phyloP scores from a whole-genome alignment of 2,797 vertebrate species.

The Ptychobarbus kaznakovi region DNA sequence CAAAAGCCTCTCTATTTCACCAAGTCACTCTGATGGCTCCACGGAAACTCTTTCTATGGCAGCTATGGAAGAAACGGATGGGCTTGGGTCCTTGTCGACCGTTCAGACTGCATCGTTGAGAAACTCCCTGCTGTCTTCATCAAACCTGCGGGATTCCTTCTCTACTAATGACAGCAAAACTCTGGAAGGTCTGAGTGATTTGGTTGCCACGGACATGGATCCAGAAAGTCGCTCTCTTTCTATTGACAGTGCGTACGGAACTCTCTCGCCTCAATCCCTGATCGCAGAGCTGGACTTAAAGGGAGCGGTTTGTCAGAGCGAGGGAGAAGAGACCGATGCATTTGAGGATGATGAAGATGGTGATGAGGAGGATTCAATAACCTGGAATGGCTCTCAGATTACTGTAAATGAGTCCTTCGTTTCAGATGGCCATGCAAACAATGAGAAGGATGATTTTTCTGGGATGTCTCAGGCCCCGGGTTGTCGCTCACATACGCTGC shows the following conservation, averaged over 20 bases:
- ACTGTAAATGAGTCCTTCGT: conserved; percentile 57
- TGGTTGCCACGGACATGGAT: conserved; percentile 63
- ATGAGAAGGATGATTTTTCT: conserved; percentile 25
- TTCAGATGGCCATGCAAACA: conserved; percentile 39
- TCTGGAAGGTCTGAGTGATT: conserved; percentile 40
- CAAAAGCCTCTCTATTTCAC: conserved; percentile 48
- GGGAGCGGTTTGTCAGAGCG: conserved; percentile 72
- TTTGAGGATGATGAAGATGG: conserved; percentile 60
- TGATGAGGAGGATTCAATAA: conserved; percentile 59
- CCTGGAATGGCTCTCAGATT: conserved; percentile 61
- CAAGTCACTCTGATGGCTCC: conserved; percentile 86
- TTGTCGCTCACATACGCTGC: conserved; percentile 75
- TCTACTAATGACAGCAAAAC: conserved; percentile 22
- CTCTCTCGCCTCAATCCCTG: conserved; percentile 87
- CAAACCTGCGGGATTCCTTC: conserved; percentile 25
- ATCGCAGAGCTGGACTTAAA: conserved; percentile 68
- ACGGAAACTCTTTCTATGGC: conserved; percentile 90
- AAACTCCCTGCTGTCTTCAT: conserved; percentile 35
- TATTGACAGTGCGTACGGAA: conserved; percentile 94
- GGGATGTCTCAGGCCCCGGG: conserved; percentile 68
- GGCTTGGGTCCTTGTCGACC: conserved; percentile 42
- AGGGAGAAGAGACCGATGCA: conserved; percentile 72
- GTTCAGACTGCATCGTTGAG: conserved; percentile 17
- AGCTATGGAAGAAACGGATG: conserved; percentile 75
- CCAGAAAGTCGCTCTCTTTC: conserved; percentile 83